Conservation (phyloP, 37 sponge, comb jelly and placozoan genomes). For the Amphimedon queenslandica region DNA sequence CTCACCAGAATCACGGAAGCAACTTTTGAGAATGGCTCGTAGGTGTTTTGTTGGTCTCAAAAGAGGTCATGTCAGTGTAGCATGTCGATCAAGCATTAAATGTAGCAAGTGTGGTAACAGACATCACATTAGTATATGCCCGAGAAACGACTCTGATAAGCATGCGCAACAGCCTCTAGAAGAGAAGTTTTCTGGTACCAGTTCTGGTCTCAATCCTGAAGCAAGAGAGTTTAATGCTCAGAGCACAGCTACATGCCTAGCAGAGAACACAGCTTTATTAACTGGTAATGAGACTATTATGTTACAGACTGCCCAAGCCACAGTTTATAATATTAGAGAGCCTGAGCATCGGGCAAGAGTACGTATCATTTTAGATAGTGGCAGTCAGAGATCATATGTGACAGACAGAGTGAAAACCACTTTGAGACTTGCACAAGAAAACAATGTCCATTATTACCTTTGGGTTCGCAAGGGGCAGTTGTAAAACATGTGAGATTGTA, state of each 20-base stretch:
- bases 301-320: slow-evolving; percentile 23
- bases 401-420: too few relatives aligned
- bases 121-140: slow-evolving; percentile 25
- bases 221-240: background rate
- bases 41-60: slow-evolving; percentile 22
- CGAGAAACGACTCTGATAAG: too few relatives aligned
- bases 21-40: slow-evolving; percentile 16
- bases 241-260: too few relatives aligned
- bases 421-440: too few relatives aligned
- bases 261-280: slow-evolving; percentile 1
- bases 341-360: too few relatives aligned
- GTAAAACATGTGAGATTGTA: slow-evolving; percentile 1
- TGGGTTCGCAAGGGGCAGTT: slow-evolving; percentile 1
- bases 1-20: background rate
- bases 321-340: slow-evolving; percentile 13
- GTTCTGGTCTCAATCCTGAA: slow-evolving; percentile 3
- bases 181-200: too few relatives aligned
- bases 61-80: slow-evolving; percentile 14
- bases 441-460: slow-evolving; percentile 14
- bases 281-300: slow-evolving; percentile 4
- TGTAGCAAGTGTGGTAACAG: slow-evolving; percentile 24
- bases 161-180: background rate
- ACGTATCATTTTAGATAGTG: too few relatives aligned
- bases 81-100: slow-evolving; percentile 12
- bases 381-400: too few relatives aligned